Conservation (phyloP, 2,888 invertebrate species). For the Eristalis tenax region DNA sequence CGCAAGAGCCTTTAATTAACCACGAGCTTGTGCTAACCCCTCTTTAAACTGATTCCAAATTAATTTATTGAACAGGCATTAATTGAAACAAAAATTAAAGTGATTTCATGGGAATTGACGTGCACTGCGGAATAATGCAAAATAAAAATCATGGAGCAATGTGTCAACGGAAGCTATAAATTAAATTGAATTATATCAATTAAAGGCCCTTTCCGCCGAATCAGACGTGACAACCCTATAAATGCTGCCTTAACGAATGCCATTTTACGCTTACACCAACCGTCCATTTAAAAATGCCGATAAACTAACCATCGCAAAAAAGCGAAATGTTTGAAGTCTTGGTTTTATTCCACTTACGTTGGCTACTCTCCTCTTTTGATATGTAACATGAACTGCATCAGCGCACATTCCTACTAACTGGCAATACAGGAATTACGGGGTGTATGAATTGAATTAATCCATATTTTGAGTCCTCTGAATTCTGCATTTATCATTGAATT, state of each 20-base stretch:
- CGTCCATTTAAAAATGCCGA: slow-evolving; percentile 14
- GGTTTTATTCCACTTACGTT: background rate
- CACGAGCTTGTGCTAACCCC: background rate
- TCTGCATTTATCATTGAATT: background rate
- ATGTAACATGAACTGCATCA: background rate
- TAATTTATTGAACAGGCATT: slow-evolving; percentile 60
- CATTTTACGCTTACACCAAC: slow-evolving; percentile 16
- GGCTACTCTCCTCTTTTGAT: background rate
- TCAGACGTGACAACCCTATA: slow-evolving; percentile 47
- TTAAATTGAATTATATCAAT: slow-evolving; percentile 56
- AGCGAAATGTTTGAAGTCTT: background rate
- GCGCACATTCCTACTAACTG: background rate
- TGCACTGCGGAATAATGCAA: slow-evolving; percentile 1
- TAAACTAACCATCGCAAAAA: slow-evolving; percentile 3
- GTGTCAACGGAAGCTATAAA: slow-evolving; percentile 50
- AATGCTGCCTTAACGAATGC: slow-evolving; percentile 37
- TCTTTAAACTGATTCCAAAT: slow-evolving; percentile 46
- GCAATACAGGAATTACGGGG: background rate
- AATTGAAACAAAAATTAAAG: slow-evolving; percentile 55
- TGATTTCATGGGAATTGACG: slow-evolving; percentile 25
- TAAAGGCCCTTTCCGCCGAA: slow-evolving; percentile 36
- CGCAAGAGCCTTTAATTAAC: slow-evolving; percentile 23
- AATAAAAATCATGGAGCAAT: slow-evolving; percentile 26
- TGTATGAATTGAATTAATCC: background rate
- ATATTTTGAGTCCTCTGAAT: background rate